Evolutionary conservation across 2,113 vertebrate species (phyloP).

Genomic region (Poeciliopsis prolifica): DNA sequence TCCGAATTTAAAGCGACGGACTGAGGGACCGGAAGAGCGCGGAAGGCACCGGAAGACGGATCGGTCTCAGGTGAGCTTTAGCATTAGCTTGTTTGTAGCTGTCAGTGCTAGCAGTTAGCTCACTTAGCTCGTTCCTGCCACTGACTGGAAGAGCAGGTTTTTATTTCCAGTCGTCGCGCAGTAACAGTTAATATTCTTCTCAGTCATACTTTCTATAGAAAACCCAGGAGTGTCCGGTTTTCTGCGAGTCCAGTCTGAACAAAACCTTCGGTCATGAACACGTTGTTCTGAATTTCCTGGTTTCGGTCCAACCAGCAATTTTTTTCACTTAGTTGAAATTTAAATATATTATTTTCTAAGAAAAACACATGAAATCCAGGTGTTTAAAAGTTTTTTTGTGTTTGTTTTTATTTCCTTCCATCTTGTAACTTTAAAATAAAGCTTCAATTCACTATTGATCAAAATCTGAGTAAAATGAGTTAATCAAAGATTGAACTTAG

Average conservation of each 20-base stretch:
- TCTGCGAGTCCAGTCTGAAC: neutral
- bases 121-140: too few species aligned
- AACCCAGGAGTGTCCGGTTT: neutral
- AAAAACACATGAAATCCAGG: too few species aligned
- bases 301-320: neutral
- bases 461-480: too few species aligned
- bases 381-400: too few species aligned
- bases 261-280: neutral
- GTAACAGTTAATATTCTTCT: neutral
- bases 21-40: neutral
- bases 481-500: too few species aligned
- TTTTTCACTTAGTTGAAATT: too few species aligned
- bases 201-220: neutral
- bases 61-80: neutral
- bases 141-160: too few species aligned
- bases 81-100: conserved; percentile 1
- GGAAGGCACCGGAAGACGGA: neutral
- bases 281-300: neutral
- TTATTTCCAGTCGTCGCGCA: neutral
- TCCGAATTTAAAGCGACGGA: neutral
- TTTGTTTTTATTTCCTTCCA: too few species aligned
- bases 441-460: too few species aligned
- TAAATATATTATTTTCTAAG: too few species aligned
- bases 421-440: too few species aligned
- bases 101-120: neutral